A percentile compares a stretch with the other conserved stretches of the same genome.
phyloP scores from a whole-genome alignment of 1,140 invertebrate species.

The Carcinoscorpius rotundicauda region DNA sequence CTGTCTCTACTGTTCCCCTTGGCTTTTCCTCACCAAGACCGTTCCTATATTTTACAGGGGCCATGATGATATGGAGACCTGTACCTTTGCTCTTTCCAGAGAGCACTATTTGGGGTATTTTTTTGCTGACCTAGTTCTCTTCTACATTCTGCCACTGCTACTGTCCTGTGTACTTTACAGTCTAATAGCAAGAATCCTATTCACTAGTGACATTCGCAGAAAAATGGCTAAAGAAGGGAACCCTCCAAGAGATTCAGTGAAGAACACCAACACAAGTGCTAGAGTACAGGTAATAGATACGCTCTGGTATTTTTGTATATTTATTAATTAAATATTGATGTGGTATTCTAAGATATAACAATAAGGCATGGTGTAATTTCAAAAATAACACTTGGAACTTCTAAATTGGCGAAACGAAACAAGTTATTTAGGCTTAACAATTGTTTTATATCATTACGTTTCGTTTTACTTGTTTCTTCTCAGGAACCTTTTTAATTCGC shows the following conservation, averaged over 20 bases:
- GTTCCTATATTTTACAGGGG: constrained; percentile 31
- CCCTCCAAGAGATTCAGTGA: too few species aligned
- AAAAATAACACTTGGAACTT: too few species aligned
- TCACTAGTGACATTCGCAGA: constrained; percentile 31
- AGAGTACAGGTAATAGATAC: constrained; percentile 30
- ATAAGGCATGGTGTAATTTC: too few species aligned
- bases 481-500: too few species aligned
- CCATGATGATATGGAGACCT: constrained; percentile 32
- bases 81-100: constrained; percentile 39
- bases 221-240: constrained; percentile 6
- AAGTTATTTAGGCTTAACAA: too few species aligned
- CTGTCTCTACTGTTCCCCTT: constrained; percentile 40
- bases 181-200: constrained; percentile 43
- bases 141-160: constrained; percentile 46
- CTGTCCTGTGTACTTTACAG: constrained; percentile 43
- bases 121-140: constrained; percentile 46
- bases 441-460: too few species aligned
- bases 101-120: constrained; percentile 42
- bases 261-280: constrained; percentile 16
- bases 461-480: too few species aligned
- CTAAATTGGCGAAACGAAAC: too few species aligned
- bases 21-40: constrained; percentile 39
- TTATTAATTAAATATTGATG: too few species aligned
- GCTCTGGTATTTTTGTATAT: too few species aligned
- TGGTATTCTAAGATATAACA: too few species aligned